Evolutionary conservation across 2,888 invertebrate species (phyloP), one percentile per base, ranked within the genome.

Genomic region (Helicoverpa assulta): DNA sequence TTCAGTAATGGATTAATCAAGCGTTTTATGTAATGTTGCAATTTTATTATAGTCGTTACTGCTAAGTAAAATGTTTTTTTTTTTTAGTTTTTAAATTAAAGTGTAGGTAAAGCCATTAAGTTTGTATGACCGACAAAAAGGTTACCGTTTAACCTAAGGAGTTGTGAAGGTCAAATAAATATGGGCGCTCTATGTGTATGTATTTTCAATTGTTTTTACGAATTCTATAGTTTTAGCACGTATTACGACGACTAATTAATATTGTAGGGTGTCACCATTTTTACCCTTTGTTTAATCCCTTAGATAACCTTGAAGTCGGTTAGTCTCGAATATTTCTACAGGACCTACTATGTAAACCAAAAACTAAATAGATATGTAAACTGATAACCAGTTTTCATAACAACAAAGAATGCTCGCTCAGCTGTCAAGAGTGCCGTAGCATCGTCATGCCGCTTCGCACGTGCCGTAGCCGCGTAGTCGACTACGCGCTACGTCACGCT

Each of bases 401-500:
- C 40, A 18, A 19, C 43, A 51, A 18, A 16, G 6, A 58, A 50
- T 37, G 16, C 10, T n/a, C 12, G 29, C 16, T 40, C 7, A 10
- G 12, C 8, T n/a, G 18, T 53, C 14, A 18, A 14, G 19, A 21
- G 7, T 21, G 40, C 43, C 67, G 59, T 62, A 65, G 67, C 58
- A 53, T 29, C 47, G 55, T n/a, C 64, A 67, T 51, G 52, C 14
- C 21, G 54, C 10, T 7, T 58, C 26, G 58, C 67, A 67, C 65
- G 73, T 68, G 59, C 26, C 67, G 78, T 82, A 76, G 81, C 67
- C n/a, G 43, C 73, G 81, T 82, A 83, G 83, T 43, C 8, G 5
- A 1, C 83, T 83, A 83, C 76, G 78, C 43, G 73, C 81, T 83
- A 80, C 83, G 81, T 78, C 81, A 76, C 60, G 62, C 70, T 70